Evolutionary conservation across 2,113 vertebrate genomes (phyloP).

Genomic region (Canis aureus): DNA sequence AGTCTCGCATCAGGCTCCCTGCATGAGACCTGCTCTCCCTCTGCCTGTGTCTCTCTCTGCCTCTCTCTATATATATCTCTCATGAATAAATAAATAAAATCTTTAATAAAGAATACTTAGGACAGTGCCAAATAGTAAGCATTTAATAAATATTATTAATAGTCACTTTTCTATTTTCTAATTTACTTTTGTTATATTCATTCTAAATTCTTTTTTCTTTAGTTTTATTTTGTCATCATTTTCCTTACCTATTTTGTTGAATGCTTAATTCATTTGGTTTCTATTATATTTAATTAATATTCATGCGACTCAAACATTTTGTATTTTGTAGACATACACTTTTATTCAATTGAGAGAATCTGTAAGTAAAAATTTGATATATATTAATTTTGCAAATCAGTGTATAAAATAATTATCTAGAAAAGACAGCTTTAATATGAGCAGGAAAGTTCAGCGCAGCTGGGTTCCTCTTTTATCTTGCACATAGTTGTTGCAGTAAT

Average conservation of each 20-base stretch:
- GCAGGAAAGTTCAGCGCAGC: conserved; percentile 43
- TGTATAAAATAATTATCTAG: conserved; percentile 65
- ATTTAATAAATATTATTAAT: neutral
- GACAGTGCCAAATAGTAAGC: neutral
- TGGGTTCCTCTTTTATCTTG: conserved; percentile 72
- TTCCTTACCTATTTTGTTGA: conserved; percentile 5
- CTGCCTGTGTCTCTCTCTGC: too few species aligned
- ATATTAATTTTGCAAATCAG: conserved; percentile 31
- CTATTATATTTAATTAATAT: neutral
- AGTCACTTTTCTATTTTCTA: neutral
- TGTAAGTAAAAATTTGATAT: neutral
- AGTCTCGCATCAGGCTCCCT: too few species aligned
- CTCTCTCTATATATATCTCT: too few species aligned
- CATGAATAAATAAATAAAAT: too few species aligned
- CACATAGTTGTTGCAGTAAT: conserved; percentile 63
- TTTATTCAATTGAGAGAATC: neutral
- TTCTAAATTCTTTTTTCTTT: conserved; percentile 19
- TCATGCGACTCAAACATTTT: neutral
- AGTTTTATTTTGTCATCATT: neutral
- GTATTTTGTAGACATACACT: neutral
- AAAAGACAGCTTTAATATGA: conserved; percentile 47
- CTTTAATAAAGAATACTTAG: neutral
- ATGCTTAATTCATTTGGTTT: neutral
- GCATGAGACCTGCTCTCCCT: too few species aligned
- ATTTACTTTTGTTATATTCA: conserved; percentile 3